Evolutionary conservation across 2,888 invertebrate genomes (phyloP), one percentile per base, ranked within the genome.

Genomic region (Trichogramma dendrolimi): DNA sequence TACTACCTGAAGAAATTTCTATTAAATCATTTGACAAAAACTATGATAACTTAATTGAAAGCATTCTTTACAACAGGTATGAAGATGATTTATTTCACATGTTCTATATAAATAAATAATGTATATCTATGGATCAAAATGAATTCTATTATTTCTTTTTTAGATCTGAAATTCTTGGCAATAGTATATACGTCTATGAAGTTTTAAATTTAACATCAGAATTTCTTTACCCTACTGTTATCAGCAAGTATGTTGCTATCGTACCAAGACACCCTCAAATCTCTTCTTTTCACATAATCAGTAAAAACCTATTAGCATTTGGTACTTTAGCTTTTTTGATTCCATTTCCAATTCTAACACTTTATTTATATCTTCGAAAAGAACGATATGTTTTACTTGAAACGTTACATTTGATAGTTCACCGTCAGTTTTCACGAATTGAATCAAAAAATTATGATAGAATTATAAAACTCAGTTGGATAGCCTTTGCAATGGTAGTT

Each of bases 381-480:
- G 64, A 62, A 42, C 63, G 60, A 6, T 7, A 62, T 55, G 53
- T 62, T 1, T 6, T 66, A 5, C 43, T 68, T 2, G 43, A 10
- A 8, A 52, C 53, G 1, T 62, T 42, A 10, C 51, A 56, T 6
- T 56, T 68, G 7, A 14, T 68, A 5, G 44, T 69, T 4, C 51
- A 67, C 56, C 62, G 65, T 27, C 58, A 55, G 11, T 60, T 67
- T 40, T 38, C 50, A 10, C 44, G 38, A 14, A 60, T 68, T 14
- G 48, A 60, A 2, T 5, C 52, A 1, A 42, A 38, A 5, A 51
- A 47, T 14, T 60, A 56, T 6, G 62, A 66, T 27, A 54, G 67
- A 6, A 66, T 69, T 47, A 52, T 67, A 39, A 42, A 51, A 10
- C 58, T 68, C 1, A 61, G 60, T 38, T 69, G 61, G 60, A 65